Evolutionary conservation across 1,140 invertebrate species (phyloP), one percentile per base, ranked within the genome.

Genomic region (Ladona fulva): DNA sequence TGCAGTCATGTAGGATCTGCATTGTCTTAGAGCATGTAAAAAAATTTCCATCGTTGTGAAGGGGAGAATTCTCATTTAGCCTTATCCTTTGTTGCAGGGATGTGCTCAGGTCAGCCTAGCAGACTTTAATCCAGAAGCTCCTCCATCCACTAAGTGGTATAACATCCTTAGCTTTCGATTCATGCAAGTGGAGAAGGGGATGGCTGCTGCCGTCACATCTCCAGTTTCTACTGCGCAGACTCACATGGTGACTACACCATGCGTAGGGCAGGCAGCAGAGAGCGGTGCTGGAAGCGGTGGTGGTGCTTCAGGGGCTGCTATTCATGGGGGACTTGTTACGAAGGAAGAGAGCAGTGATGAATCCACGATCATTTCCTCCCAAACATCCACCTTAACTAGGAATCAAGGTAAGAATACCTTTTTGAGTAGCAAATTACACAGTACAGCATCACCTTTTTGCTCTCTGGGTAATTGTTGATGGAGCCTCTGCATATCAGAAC

Each of bases 291-390:
- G 52, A 16, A 66, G 52, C 14, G 16, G n/a, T 66, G 12, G 14
- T 66, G 52, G 52, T 6, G 52, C 52, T 6, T 3, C 52, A 19
- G n/a, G 14, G 3, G 12, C 16, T 12, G 52, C 16, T 12, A 22
- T 66, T 3, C 52, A 66, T 12, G 52, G 52, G 29, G 66, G 77
- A 25, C 80, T 79, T 42, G 78, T 76, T 25, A 66, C 80, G 22
- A 87, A 88, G 83, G 96, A 97, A 83, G 96, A 98, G 84, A 97
- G 96, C 81, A 97, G 95, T 79, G 97, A 98, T 85, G 97, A 98
- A 83, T 97, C 95, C 14, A 98, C 96, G 0, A 95, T 98, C 78
- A 97, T 97, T 78, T 97, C 96, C 22, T 96, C 95, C 24, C 95
- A 97, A 85, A 97, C 96, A 0, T 97, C 96, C 0, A 98, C 97